Percentiles rank a stretch among this genome's conserved stretches.
Conservation (phyloP, 1,140 invertebrate genomes). For the Agrypnia vestita region DNA sequence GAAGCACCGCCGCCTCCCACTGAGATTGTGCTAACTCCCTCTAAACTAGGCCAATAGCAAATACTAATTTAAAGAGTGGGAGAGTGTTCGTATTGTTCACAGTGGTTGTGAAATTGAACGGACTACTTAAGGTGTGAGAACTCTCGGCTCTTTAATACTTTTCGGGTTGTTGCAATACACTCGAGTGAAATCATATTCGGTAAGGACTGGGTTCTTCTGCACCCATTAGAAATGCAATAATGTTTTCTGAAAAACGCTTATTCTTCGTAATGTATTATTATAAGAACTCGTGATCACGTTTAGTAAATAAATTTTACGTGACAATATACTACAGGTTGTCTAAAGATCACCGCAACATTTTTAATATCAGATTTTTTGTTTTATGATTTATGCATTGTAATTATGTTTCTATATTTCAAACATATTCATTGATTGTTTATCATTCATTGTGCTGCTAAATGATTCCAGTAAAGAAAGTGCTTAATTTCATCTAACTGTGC, state of each 20-base stretch:
- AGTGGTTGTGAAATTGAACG: background rate
- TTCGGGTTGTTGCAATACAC: slow-evolving; percentile 11
- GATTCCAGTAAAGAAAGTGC: no score
- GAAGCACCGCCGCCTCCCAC: slow-evolving; percentile 62
- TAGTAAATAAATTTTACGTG: slow-evolving; percentile 34
- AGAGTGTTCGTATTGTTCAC: background rate
- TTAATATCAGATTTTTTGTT: no score
- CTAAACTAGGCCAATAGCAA: slow-evolving; percentile 68
- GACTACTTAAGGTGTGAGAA: slow-evolving; percentile 21
- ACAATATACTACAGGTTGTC: slow-evolving; percentile 19
- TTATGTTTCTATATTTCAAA: no score
- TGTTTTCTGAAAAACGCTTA: slow-evolving; percentile 39
- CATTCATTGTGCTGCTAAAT: no score
- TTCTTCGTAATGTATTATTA: slow-evolving; percentile 25
- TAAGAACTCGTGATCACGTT: slow-evolving; percentile 28
- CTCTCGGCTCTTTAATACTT: slow-evolving; percentile 10
- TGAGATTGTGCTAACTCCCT: slow-evolving; percentile 70
- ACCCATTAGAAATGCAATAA: slow-evolving; percentile 42
- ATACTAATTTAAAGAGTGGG: slow-evolving; percentile 36
- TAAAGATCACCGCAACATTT: background rate
- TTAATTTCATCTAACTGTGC: no score
- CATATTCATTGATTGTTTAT: no score
- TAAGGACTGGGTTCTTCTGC: slow-evolving; percentile 11
- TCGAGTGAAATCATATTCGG: slow-evolving; percentile 8
- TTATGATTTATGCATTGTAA: no score